Conservation (phyloP, 2,888 invertebrate genomes). For the Oscheius onirici region DNA sequence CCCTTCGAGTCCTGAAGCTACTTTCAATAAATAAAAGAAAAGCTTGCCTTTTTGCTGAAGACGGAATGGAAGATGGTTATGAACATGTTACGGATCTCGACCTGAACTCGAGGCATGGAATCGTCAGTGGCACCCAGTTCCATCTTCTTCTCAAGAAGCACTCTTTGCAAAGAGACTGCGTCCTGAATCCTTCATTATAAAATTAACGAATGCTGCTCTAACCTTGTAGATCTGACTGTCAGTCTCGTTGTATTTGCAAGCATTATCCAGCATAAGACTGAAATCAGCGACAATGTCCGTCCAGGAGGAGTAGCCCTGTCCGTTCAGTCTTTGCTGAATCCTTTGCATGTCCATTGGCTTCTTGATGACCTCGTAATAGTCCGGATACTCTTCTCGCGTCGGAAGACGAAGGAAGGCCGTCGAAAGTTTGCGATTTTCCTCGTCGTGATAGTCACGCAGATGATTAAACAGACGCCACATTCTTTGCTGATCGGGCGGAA, state of each 20-base stretch:
- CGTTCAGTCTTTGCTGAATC: constrained; percentile 77
- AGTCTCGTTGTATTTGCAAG: constrained; percentile 95
- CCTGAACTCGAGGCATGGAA: constrained; percentile 67
- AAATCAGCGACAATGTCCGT: constrained; percentile 64
- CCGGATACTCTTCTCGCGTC: constrained; percentile 89
- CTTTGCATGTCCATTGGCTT: constrained; percentile 95
- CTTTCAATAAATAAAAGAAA: neutral
- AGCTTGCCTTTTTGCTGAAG: constrained; percentile 85
- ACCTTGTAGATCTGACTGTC: constrained; percentile 86
- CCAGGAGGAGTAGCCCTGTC: constrained; percentile 43
- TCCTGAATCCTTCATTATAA: constrained; percentile 76
- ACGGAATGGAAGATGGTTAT: constrained; percentile 89
- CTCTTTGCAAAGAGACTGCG: constrained; percentile 88
- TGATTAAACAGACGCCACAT: constrained; percentile 84
- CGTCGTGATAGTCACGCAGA: constrained; percentile 87
- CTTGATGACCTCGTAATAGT: constrained; percentile 95
- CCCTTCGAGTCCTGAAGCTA: constrained; percentile 84
- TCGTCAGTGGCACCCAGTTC: constrained; percentile 76
- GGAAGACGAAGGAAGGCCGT: constrained; percentile 93
- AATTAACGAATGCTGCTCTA: neutral
- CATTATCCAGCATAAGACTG: constrained; percentile 91
- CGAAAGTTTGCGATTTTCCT: constrained; percentile 88
- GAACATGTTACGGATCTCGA: constrained; percentile 89
- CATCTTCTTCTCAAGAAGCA: constrained; percentile 88
- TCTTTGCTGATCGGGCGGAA: constrained; percentile 74